Percentiles rank a stretch among this genome's conserved stretches.
Evolutionary conservation across 1,140 invertebrate species (phyloP).

Genomic region (Dreissena rostriformis): DNA sequence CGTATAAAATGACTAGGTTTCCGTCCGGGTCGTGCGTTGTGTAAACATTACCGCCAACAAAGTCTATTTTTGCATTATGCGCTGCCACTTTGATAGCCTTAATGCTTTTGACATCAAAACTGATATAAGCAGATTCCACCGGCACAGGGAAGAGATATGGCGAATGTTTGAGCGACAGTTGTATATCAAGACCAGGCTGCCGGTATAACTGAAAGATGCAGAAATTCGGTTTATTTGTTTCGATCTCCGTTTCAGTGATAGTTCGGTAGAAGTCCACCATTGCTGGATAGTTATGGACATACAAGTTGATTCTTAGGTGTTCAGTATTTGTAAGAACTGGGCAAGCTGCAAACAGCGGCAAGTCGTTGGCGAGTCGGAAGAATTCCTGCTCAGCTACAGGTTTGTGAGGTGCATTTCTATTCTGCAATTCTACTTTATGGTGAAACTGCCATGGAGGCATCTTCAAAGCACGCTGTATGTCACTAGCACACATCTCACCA

Average conservation of each 20-base stretch:
- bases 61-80: conserved; percentile 2
- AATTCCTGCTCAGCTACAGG: conserved; percentile 24
- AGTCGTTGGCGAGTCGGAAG: conserved; percentile 48
- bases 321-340: conserved; percentile 56
- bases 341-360: conserved; percentile 58
- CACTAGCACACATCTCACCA: conserved; percentile 41
- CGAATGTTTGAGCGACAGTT: conserved; percentile 56
- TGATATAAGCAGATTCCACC: conserved; percentile 40
- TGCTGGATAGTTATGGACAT: conserved; percentile 43
- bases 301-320: conserved; percentile 58
- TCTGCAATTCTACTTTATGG: conserved; percentile 58
- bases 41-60: conserved; percentile 40
- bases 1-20: conserved; percentile 52
- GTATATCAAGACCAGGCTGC: conserved; percentile 47
- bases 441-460: conserved; percentile 54
- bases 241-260: conserved; percentile 55
- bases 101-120: conserved; percentile 53
- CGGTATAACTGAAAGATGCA: conserved; percentile 57
- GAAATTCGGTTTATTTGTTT: conserved; percentile 57
- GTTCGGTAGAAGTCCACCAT: conserved; percentile 62
- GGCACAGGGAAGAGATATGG: conserved; percentile 39
- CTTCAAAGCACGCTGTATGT: conserved; percentile 25
- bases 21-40: conserved; percentile 56
- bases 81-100: background rate
- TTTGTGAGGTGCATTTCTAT: conserved; percentile 13